These are phyloP conservation scores for Cataglyphis cursor DNA, from an alignment of 2,888 invertebrate species.

Conservation along the genomic window DNA sequence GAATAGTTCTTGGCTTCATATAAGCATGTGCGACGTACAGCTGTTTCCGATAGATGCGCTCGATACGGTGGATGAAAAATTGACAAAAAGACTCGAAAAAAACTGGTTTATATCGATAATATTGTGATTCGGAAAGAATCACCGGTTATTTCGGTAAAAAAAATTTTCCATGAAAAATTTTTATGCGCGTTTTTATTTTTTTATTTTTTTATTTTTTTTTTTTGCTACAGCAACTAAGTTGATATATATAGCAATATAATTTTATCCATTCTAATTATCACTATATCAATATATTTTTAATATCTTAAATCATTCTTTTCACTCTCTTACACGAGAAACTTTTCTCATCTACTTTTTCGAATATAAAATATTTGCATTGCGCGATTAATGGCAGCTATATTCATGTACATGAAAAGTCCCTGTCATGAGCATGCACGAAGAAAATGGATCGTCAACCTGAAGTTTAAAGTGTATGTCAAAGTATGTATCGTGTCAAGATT, in stretches of 20 bases:
- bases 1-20: background rate
- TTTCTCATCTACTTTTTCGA: slow-evolving; percentile 5
- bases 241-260: background rate
- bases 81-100: background rate
- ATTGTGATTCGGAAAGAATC: background rate
- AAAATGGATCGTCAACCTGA: slow-evolving; percentile 68
- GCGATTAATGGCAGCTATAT: slow-evolving; percentile 25
- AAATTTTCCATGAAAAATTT: background rate
- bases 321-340: background rate
- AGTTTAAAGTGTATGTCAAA: slow-evolving; percentile 60
- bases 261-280: background rate
- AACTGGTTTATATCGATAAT: slow-evolving; percentile 21
- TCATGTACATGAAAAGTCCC: slow-evolving; percentile 16
- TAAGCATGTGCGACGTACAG: background rate
- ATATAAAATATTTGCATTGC: slow-evolving; percentile 38
- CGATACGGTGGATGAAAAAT: background rate
- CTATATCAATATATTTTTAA: background rate
- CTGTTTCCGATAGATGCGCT: background rate
- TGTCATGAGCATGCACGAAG: slow-evolving; percentile 58
- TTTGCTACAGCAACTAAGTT: background rate
- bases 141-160: background rate
- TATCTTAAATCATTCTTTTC: background rate
- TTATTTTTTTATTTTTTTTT: background rate
- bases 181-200: background rate
- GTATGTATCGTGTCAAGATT: slow-evolving; percentile 66